Conservation (phyloP, 1,140 invertebrate genomes). For the Vanessa tameamea region DNA sequence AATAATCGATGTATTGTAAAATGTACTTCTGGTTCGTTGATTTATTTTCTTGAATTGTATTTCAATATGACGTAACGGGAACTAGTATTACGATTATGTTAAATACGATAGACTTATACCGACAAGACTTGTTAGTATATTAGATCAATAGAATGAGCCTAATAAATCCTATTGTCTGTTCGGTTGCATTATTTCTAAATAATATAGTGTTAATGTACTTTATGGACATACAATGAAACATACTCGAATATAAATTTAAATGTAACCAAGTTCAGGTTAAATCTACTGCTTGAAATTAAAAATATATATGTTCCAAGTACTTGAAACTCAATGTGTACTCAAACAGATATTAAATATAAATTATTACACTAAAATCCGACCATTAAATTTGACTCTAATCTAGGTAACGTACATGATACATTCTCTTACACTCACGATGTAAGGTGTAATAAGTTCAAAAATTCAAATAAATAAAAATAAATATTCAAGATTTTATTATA, state of each 20-base stretch:
- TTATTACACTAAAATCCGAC: no score
- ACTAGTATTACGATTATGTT: slow-evolving; percentile 26
- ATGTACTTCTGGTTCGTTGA: not conserved
- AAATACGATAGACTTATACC: slow-evolving; percentile 26
- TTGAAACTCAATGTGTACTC: no score
- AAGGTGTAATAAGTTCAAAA: no score
- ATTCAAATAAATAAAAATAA: no score
- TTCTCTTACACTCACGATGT: no score
- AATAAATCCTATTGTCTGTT: slow-evolving; percentile 12
- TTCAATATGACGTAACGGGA: slow-evolving; percentile 32
- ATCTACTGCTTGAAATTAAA: no score
- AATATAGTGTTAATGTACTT: slow-evolving; percentile 2
- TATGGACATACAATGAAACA: not conserved
- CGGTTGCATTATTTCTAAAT: not conserved
- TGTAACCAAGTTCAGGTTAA: not conserved
- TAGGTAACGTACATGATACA: no score
- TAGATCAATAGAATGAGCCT: not conserved
- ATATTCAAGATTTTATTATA: no score
- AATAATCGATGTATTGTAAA: slow-evolving; percentile 15
- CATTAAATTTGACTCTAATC: no score
- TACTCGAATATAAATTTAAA: not conserved
- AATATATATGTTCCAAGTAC: no score
- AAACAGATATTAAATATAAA: no score
- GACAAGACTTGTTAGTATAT: slow-evolving; percentile 17
- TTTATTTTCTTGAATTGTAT: slow-evolving; percentile 5